Evolutionary conservation across 2,797 vertebrate genomes (phyloP).

Genomic region (Botia kubotai): DNA sequence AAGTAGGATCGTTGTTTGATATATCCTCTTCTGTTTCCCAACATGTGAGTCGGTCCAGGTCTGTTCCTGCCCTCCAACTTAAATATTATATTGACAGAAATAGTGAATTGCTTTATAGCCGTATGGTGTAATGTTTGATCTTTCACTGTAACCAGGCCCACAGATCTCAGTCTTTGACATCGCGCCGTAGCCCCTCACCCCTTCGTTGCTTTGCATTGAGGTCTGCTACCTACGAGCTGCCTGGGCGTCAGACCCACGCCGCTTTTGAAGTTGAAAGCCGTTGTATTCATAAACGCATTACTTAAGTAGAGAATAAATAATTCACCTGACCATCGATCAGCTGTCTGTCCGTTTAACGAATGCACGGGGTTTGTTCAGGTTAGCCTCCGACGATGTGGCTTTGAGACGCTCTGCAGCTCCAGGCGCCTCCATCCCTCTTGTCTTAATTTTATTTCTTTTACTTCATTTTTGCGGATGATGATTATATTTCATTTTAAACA

Average conservation of each 20-base stretch:
- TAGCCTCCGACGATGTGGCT: slow-evolving; percentile 38
- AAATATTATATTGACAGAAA: slow-evolving; percentile 29
- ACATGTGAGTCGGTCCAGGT: slow-evolving; percentile 11
- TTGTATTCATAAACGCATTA: slow-evolving; percentile 84
- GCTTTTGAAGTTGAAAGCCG: slow-evolving; percentile 77
- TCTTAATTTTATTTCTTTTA: neutral
- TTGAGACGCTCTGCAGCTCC: slow-evolving; percentile 4
- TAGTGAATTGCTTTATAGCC: slow-evolving; percentile 27
- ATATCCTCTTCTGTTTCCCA: slow-evolving; percentile 17
- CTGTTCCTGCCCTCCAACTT: slow-evolving; percentile 32
- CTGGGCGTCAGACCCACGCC: slow-evolving; percentile 75
- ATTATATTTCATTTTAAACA: neutral
- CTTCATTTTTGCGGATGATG: neutral
- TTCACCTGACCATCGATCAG: slow-evolving; percentile 84
- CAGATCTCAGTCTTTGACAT: slow-evolving; percentile 33
- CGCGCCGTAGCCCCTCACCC: slow-evolving; percentile 27
- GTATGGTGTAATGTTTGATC: slow-evolving; percentile 43
- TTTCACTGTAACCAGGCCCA: slow-evolving; percentile 34
- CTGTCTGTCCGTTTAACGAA: slow-evolving; percentile 74
- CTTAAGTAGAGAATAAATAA: slow-evolving; percentile 83
- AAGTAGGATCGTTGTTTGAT: slow-evolving; percentile 28
- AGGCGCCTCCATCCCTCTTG: neutral
- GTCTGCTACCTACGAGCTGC: slow-evolving; percentile 66
- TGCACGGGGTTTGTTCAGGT: slow-evolving; percentile 29
- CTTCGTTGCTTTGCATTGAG: slow-evolving; percentile 62